These are phyloP conservation scores for Helicoverpa zea DNA, from an alignment of 1,140 invertebrate species.

Conservation along the genomic window DNA sequence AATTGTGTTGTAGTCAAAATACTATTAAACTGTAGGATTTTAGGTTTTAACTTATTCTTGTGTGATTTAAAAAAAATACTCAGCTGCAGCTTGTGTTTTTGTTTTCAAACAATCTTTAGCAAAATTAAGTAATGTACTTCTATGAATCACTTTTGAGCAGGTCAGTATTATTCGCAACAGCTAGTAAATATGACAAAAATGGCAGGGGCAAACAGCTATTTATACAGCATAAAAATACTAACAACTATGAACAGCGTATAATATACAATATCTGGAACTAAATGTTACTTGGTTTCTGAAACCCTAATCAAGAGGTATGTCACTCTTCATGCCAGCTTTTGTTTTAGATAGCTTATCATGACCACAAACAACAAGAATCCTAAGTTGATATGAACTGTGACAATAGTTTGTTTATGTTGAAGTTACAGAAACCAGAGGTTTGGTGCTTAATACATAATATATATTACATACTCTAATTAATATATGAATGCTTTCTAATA, in stretches of 20 bases:
- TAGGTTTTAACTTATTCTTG: neutral
- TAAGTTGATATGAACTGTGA: too few relatives aligned
- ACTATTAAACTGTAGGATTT: too few relatives aligned
- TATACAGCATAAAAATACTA: neutral
- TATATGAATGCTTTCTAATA: neutral
- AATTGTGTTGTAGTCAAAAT: too few relatives aligned
- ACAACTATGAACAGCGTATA: neutral
- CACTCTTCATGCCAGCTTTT: neutral
- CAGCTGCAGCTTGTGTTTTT: neutral
- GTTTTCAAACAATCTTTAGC: neutral
- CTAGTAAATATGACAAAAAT: neutral
- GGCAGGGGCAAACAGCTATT: neutral
- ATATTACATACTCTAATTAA: neutral
- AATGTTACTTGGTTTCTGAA: neutral
- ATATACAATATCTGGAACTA: neutral
- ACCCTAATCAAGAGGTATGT: neutral
- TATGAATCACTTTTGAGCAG: neutral
- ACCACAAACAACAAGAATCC: neutral
- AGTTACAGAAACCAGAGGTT: slow-evolving; percentile 10
- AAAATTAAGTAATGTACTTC: too few relatives aligned
- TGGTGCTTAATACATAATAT: neutral
- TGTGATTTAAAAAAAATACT: neutral
- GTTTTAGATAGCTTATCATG: neutral
- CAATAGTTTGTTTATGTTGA: neutral
- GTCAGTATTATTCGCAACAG: neutral